Evolutionary conservation across 2,797 vertebrate genomes (phyloP), one percentile per base, ranked within the genome.

Genomic region (Taeniopygia guttata): DNA sequence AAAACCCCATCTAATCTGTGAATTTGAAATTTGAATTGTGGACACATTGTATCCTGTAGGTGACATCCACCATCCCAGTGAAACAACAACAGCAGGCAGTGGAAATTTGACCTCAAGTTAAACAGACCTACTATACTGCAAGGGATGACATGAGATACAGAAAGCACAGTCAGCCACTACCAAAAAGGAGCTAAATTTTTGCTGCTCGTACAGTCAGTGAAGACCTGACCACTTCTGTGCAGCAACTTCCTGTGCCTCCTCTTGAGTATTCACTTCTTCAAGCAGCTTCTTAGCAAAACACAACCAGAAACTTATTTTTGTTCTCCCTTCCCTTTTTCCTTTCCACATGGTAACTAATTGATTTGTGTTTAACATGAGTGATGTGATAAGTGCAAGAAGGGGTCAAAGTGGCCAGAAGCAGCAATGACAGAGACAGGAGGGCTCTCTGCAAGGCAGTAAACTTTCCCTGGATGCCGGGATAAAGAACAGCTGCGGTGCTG

Each of bases 41-140:
- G 36, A 78, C 30, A 48, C 4, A 9, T 11, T 0, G 2, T 49
- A 46, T 55, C 5, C 27, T 9, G 1, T 11, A 56, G 34, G 17
- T 73, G 25, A 49, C 49, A 34, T 13, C 51, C 9, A 69, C 14
- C 7, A 20, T 36, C 54, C 59, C 66, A 51, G 8, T 5, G 13
- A 62, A 89, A 58, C 6, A 74, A 36, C 51, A 86, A 55, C 18
- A 84, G 13, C 10, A 86, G 52, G 25, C 25, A 48, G 15, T 7
- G 54, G 45, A 80, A 84, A 80, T 66, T 29, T 25, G 42, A 69
- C 17, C 30, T 80, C 29, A 32, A 58, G n/a, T 49, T 70, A 43
- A 81, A 51, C 10, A 84, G 43, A 63, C 25, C n/a, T 58, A 16
- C 13, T 27, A 70, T 17, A 77, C 34, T 12, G 30, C 25, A 73